phyloP scores from a whole-genome alignment of 2,888 invertebrate genomes.

The Drosophila prolongata region DNA sequence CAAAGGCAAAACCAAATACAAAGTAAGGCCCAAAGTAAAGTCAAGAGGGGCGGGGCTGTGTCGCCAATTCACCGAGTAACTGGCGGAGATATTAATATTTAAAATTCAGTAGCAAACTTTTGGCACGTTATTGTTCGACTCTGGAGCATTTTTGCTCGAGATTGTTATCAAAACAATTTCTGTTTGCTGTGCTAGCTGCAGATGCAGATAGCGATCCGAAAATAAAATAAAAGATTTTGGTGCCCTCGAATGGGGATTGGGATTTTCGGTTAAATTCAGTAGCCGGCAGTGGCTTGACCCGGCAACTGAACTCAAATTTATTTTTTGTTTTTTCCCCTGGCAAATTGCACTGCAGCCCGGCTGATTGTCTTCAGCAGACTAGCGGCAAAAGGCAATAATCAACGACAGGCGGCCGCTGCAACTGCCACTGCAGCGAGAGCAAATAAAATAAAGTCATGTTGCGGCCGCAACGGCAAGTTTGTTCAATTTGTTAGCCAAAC shows the following conservation, averaged over 20 bases:
- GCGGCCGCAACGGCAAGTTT: slow-evolving; percentile 66
- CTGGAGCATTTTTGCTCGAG: slow-evolving; percentile 54
- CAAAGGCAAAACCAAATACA: slow-evolving; percentile 2
- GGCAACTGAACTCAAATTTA: slow-evolving; percentile 74
- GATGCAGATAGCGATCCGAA: slow-evolving; percentile 45
- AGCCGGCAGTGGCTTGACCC: slow-evolving; percentile 76
- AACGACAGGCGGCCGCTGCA: slow-evolving; percentile 12
- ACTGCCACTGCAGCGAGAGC: slow-evolving; percentile 11
- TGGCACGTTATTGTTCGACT: slow-evolving; percentile 81
- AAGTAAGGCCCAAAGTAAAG: slow-evolving; percentile 14
- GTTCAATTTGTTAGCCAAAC: slow-evolving; percentile 76
- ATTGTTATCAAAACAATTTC: slow-evolving; percentile 76
- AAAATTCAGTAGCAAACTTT: slow-evolving; percentile 83
- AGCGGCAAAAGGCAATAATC: slow-evolving; percentile 39
- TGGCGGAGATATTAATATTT: slow-evolving; percentile 75
- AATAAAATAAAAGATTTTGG: slow-evolving; percentile 44
- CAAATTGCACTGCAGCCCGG: slow-evolving; percentile 70
- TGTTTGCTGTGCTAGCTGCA: slow-evolving; percentile 52
- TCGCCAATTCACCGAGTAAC: slow-evolving; percentile 47
- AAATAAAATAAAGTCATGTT: slow-evolving; percentile 69
- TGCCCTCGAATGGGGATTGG: slow-evolving; percentile 46
- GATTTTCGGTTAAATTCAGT: slow-evolving; percentile 68
- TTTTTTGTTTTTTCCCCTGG: slow-evolving; percentile 37
- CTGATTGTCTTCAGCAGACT: slow-evolving; percentile 69
- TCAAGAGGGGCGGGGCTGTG: slow-evolving; percentile 5